A percentile compares a stretch with the other conserved stretches of the same genome.
phyloP scores from a whole-genome alignment of 1,140 invertebrate species.

The Anagrus nilaparvatae region DNA sequence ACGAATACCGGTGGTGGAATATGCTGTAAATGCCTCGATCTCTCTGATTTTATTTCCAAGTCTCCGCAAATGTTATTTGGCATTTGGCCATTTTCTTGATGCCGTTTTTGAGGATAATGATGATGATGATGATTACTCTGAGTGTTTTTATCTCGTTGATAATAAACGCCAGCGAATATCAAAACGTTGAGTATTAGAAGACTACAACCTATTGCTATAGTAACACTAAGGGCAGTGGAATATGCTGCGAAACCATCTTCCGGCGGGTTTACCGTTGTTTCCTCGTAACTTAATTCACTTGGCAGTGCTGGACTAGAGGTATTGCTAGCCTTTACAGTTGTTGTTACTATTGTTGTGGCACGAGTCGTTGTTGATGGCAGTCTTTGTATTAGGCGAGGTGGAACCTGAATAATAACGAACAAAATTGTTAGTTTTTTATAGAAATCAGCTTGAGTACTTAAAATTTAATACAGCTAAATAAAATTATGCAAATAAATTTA shows the following conservation, averaged over 20 bases:
- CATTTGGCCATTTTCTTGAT: slow-evolving; percentile 74
- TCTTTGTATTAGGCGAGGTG: slow-evolving; percentile 37
- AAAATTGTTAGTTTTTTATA: no score
- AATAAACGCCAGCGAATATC: slow-evolving; percentile 89
- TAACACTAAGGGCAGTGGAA: slow-evolving; percentile 79
- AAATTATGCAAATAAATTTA: no score
- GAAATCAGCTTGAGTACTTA: no score
- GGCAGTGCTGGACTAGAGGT: slow-evolving; percentile 28
- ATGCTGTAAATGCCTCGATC: slow-evolving; percentile 59
- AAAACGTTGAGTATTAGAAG: slow-evolving; percentile 82
- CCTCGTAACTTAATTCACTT: slow-evolving; percentile 33
- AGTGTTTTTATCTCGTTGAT: slow-evolving; percentile 74
- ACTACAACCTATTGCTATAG: slow-evolving; percentile 89
- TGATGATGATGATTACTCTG: slow-evolving; percentile 23
- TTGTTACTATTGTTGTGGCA: slow-evolving; percentile 26
- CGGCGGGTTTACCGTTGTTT: slow-evolving; percentile 47
- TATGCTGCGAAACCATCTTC: slow-evolving; percentile 80
- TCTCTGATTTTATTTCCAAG: slow-evolving; percentile 53
- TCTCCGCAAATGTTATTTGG: slow-evolving; percentile 75
- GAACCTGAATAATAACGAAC: slow-evolving; percentile 24
- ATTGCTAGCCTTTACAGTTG: slow-evolving; percentile 24
- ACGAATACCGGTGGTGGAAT: slow-evolving; percentile 68
- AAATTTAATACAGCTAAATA: no score
- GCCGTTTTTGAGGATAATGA: slow-evolving; percentile 55
- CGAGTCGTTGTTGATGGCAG: slow-evolving; percentile 31